Evolutionary conservation across 1,140 invertebrate genomes (phyloP), one percentile per base, ranked within the genome.

Genomic region (Theocolax elegans): DNA sequence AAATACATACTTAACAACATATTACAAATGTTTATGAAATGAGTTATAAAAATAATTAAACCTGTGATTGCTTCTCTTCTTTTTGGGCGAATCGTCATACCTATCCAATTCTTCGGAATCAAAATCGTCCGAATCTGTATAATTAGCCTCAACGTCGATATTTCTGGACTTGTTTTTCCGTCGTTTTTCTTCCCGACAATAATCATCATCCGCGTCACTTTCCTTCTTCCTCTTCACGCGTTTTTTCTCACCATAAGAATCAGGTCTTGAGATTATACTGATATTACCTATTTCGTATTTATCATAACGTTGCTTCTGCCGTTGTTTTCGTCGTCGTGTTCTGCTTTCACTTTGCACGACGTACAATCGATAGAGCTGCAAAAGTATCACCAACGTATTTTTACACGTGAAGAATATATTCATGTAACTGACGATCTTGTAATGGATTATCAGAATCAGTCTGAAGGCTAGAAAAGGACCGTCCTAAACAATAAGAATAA

Each of bases 401-500:
- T 95, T 94, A 82, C 94, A 95, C 72, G 95, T 96, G 83, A 97
- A 96, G 82, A 97, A 97, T 56, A 96, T 91, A 76, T 96, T 97
- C 90, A 95, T 95, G 79, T 96, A 96, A 76, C 92, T 95, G 53
- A 96, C 92, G 19, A 96, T 95, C 66, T 91, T 89, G 79, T 94
- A 96, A 73, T 95, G 91, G 0, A 92, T 89, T 23, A 97, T 96
- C 15, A 96, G 90, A 15, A 95, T 87, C 2, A 96, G 83, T 3
- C 95, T 86, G 75, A 97, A 93, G 0, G 90, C 91, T 2, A 96
- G 84, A 82, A 96, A 97, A 0, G 95, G 95, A 0, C 92, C 93
- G 81, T 97, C 95, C 81, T 86, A 35, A 6, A 6, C 4, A 35
- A 35, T n/a, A n/a, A n/a, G n/a, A n/a, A n/a, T n/a, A n/a, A n/a